Conservation (phyloP, 1,140 invertebrate species). For the Euura saliciscinereae region DNA sequence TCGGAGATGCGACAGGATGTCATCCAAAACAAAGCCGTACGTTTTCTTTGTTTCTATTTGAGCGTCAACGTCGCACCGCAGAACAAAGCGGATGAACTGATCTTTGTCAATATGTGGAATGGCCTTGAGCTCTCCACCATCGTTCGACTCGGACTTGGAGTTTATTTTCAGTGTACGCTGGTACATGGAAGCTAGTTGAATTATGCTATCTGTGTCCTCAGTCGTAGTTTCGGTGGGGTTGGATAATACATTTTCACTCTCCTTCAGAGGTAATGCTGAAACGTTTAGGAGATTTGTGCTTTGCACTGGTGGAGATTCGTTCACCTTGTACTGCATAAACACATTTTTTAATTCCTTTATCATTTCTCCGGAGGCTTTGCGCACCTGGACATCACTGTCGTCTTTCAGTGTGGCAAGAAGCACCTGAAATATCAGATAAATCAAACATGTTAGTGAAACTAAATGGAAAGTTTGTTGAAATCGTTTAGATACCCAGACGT, state of each 20-base stretch:
- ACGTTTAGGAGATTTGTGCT: too few relatives aligned
- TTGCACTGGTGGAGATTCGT: constrained; percentile 22
- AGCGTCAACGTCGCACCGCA: constrained; percentile 60
- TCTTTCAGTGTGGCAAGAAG: constrained; percentile 69
- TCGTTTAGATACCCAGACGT: too few relatives aligned
- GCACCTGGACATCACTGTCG: constrained; percentile 74
- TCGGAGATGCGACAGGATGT: constrained; percentile 67
- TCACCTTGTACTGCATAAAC: constrained; percentile 65
- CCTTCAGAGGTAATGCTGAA: too few relatives aligned
- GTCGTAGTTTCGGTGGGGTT: constrained; percentile 41
- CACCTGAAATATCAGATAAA: constrained; percentile 43
- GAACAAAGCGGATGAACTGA: constrained; percentile 62
- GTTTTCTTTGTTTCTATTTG: constrained; percentile 62
- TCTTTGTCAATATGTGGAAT: constrained; percentile 58
- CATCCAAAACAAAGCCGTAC: constrained; percentile 67
- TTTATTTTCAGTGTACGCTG: constrained; percentile 55
- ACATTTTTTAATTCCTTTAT: constrained; percentile 64
- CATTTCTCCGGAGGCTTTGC: constrained; percentile 64
- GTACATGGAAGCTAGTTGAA: constrained; percentile 64
- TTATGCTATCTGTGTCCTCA: constrained; percentile 62
- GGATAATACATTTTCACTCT: too few relatives aligned
- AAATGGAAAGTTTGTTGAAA: too few relatives aligned
- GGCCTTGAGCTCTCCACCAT: constrained; percentile 47
- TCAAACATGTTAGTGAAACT: too few relatives aligned
- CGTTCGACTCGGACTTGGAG: constrained; percentile 31